phyloP scores from a whole-genome alignment of 2,113 vertebrate genomes.

The Antechinus stuartii region DNA sequence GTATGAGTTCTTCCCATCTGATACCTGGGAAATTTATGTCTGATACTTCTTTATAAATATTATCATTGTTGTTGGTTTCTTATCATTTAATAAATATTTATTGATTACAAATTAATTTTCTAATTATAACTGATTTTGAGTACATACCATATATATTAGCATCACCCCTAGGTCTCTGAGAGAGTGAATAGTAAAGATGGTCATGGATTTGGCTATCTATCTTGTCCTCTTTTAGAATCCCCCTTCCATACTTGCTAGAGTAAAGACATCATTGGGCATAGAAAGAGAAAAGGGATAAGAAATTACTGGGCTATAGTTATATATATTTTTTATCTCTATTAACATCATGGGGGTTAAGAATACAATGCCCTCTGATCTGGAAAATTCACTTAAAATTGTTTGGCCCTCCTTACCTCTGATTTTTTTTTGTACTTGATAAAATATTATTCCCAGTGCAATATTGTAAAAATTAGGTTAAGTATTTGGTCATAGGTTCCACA shows the following conservation, averaged over 20 bases:
- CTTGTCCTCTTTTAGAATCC: not conserved
- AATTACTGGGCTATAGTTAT: not conserved
- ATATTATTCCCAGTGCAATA: not conserved
- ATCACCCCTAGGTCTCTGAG: not conserved
- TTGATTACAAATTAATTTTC: not conserved
- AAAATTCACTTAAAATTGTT: not conserved
- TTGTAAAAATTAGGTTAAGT: not conserved
- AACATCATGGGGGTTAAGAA: not conserved
- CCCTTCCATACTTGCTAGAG: not conserved
- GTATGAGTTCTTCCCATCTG: too few relatives aligned
- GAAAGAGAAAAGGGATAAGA: not conserved
- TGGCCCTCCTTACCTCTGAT: not conserved
- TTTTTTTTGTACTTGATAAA: not conserved
- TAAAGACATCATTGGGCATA: not conserved
- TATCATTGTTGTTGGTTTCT: not conserved
- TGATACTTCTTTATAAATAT: not conserved
- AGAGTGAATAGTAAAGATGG: not conserved
- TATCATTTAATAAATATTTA: not conserved
- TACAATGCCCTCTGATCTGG: not conserved
- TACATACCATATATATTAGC: not conserved
- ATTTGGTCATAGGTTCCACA: too few relatives aligned
- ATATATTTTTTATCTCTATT: too few relatives aligned
- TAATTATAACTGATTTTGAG: not conserved
- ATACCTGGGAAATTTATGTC: too few relatives aligned
- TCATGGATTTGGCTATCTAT: not conserved